Evolutionary conservation across 1,140 invertebrate genomes (phyloP).

Genomic region (Drosophila santomea): DNA sequence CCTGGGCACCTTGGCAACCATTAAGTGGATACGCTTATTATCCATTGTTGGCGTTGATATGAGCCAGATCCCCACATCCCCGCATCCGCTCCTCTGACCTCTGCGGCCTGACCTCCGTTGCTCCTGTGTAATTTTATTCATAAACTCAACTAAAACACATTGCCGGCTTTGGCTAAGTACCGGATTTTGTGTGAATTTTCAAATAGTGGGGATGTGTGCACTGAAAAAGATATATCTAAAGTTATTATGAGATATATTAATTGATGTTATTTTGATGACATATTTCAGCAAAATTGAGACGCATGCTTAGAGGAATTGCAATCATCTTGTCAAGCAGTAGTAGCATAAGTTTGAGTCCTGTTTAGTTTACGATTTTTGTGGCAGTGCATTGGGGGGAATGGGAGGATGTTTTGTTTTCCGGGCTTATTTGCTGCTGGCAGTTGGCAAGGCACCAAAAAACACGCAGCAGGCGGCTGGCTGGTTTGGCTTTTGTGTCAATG

Average conservation of each 20-base stretch:
- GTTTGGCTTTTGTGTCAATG: slow-evolving; percentile 79
- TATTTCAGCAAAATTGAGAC: neutral
- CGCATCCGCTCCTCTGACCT: neutral
- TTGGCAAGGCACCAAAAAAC: slow-evolving; percentile 54
- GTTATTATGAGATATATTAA: neutral
- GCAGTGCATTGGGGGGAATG: slow-evolving; percentile 15
- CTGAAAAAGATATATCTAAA: neutral
- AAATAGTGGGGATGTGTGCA: slow-evolving; percentile 22
- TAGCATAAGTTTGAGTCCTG: neutral
- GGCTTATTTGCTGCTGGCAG: slow-evolving; percentile 51
- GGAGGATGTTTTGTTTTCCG: slow-evolving; percentile 48
- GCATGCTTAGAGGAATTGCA: no score
- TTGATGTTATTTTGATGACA: no score
- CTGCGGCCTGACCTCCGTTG: slow-evolving; percentile 10
- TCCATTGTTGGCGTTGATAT: slow-evolving; percentile 76
- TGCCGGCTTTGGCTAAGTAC: slow-evolving; percentile 34
- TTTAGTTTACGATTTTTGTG: neutral
- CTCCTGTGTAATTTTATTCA: slow-evolving; percentile 76
- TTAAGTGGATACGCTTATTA: slow-evolving; percentile 83
- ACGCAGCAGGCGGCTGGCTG: slow-evolving; percentile 57
- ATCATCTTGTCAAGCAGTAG: no score
- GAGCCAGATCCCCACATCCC: slow-evolving; percentile 9
- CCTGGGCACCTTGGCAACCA: slow-evolving; percentile 70
- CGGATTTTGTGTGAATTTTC: slow-evolving; percentile 7
- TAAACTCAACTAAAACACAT: slow-evolving; percentile 72